Evolutionary conservation across 2,797 vertebrate species (phyloP), one percentile per base, ranked within the genome.

Genomic region (Gymnocypris eckloni): DNA sequence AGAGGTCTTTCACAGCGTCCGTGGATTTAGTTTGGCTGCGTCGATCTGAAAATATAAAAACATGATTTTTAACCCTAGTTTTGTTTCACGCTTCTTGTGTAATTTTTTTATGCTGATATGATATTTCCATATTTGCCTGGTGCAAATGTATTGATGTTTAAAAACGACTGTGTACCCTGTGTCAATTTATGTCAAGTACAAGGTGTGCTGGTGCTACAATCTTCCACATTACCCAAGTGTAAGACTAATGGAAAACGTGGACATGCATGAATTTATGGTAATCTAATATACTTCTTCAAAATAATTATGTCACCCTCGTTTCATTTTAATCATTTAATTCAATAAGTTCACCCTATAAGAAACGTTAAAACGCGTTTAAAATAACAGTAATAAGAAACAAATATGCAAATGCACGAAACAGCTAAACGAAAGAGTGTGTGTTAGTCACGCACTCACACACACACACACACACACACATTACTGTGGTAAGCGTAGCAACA

Each of bases 41-140:
- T 43, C 71, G 71, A 85, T 64, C 89, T 87, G 81, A 45, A 85
- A 85, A 77, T n/a, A 79, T 77, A 88, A 20, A 88, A 20, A 61
- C 41, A 71, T 16, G 37, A 6, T 6, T 66, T 76, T 76, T 7
- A 18, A 43, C 39, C 52, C 4, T 6, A 7, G 33, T 6, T 15
- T 39, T 41, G 3, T 56, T 39, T 56, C 15, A 15, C 3, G 13
- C 3, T 22, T 13, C 50, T 73, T 25, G 16, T 61, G 4, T 4
- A 10, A 28, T 64, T 41, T 1, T n/a, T 25, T 28, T 48, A 54
- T 9, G 5, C 1, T 37, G 10, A 22, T 54, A n/a, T 45, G 37
- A 37, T 13, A 22, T 54, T 54, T 5, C 20, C 6, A 15, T n/a
- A n/a, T 12, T 12, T 54, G 2, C 52, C 13, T 25, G 15, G 4